These are phyloP conservation scores for Herpetotheres cachinnans DNA, from an alignment of 2,113 vertebrate genomes.

Conservation along the genomic window DNA sequence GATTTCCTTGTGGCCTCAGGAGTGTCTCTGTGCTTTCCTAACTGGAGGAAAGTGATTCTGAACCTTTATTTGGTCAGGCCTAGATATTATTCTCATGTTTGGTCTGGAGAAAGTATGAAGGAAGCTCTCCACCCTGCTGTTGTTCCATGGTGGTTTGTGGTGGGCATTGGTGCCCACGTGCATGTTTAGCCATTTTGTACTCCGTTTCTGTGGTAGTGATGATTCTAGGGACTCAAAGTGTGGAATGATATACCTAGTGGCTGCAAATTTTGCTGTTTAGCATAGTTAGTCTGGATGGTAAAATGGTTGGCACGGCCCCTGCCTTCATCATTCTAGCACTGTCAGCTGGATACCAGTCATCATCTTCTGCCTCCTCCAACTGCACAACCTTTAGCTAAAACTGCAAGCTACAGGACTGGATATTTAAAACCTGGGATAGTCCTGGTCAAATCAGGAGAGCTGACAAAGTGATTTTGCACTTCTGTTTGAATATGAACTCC, in stretches of 20 bases:
- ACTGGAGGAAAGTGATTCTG: neutral
- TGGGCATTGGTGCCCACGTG: fast-evolving
- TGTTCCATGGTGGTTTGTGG: neutral
- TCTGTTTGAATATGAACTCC: neutral
- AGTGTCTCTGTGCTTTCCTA: neutral
- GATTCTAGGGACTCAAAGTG: neutral
- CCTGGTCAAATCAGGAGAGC: neutral
- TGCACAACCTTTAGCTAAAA: neutral
- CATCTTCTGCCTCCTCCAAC: neutral
- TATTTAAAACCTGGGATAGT: neutral
- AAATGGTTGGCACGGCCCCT: neutral
- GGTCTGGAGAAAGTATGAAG: neutral
- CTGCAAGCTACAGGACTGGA: neutral
- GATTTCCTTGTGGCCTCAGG: neutral
- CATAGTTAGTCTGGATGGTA: neutral
- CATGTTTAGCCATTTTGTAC: neutral
- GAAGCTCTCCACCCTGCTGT: neutral
- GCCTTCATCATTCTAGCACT: neutral
- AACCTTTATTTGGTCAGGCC: neutral
- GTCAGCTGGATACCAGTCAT: neutral
- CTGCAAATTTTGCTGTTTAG: neutral
- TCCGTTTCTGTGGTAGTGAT: neutral
- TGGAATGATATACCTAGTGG: neutral
- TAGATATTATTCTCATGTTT: neutral
- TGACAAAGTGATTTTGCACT: neutral